Conservation (phyloP, 92 coral and sea anemone genomes). For the Montipora capitata region DNA sequence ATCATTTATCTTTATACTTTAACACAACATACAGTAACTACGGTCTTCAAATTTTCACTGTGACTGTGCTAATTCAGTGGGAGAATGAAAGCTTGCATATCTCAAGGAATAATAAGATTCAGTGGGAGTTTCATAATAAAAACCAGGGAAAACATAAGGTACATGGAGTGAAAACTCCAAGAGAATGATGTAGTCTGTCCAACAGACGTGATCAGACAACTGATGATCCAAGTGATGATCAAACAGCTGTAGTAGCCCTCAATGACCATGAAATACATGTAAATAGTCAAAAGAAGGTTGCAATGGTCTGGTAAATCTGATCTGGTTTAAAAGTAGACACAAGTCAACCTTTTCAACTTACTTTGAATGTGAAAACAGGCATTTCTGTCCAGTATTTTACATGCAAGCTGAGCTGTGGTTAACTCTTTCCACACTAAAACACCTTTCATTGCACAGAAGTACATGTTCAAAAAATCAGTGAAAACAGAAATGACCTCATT, state of each 20-base stretch:
- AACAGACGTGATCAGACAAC: constrained; percentile 13
- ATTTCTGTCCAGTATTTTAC: constrained; percentile 41
- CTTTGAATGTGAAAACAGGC: constrained; percentile 83
- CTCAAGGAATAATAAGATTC: constrained; percentile 11
- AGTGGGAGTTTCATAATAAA: constrained; percentile 29
- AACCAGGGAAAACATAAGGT: neutral
- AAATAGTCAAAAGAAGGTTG: constrained; percentile 30
- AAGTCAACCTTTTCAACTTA: constrained; percentile 55
- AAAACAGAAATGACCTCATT: constrained; percentile 60
- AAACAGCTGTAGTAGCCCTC: constrained; percentile 37
- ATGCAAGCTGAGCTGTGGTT: constrained; percentile 13
- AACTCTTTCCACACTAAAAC: constrained; percentile 22
- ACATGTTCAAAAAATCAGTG: constrained; percentile 55
- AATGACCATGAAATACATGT: constrained; percentile 25
- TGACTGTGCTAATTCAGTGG: constrained; percentile 26
- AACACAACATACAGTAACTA: neutral
- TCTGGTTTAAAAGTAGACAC: neutral
- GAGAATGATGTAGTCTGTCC: neutral
- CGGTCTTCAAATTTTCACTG: neutral
- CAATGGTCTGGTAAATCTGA: constrained; percentile 15
- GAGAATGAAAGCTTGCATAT: neutral
- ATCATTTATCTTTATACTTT: no score
- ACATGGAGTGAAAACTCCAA: neutral
- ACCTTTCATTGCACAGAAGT: neutral
- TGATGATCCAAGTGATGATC: neutral